Base-by-base conservation (phyloP, 2,113 vertebrate genomes). In the Aphyosemion australe region DNA sequence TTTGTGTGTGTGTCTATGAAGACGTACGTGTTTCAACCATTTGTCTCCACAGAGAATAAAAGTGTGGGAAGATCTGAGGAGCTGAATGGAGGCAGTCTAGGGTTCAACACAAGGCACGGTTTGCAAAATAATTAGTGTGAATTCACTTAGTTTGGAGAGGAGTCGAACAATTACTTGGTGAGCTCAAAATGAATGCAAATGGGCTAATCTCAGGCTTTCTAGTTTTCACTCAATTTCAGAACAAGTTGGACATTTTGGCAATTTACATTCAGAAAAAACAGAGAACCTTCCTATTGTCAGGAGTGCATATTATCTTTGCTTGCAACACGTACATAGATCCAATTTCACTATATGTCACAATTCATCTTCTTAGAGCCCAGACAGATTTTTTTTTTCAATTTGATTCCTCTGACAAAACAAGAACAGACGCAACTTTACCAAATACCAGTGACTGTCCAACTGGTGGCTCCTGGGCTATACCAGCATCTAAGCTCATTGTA, bases 41-140 rank as follows among this genome's bases (percentile, higher is more conserved):
- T 54, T 41, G 62, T 71, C 76, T 82, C 84, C 73, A 64, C 42
- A 73, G 85, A 82, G 78, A 88, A 74, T 49, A 77, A 78, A 83
- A 77, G 80, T 80, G 86, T 85, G 82, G 83, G 84, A 89, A 88
- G 78, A 87, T 82, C 77, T 80, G 59, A 87, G 18, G 34, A 82
- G 67, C 52, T 83, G 69, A 82, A 77, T 41, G 52, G 59, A 87
- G 68, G 70, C 71, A 75, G 69, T 65, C 41, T 41, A 19, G 51
- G 42, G 72, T 75, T 86, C 80, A 85, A 56, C 45, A 71, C 62
- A 72, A 80, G 71, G 52, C 15, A 11, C 46, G 72, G 54, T 82
- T 80, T 50, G 76, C 64, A 77, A 86, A 86, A 80, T 80, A 79
- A 85, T 84, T 78, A 74, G 54, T 68, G 79, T 74, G 74, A 80